phyloP scores from a whole-genome alignment of 2,888 invertebrate genomes.

The Lagria hirta region DNA sequence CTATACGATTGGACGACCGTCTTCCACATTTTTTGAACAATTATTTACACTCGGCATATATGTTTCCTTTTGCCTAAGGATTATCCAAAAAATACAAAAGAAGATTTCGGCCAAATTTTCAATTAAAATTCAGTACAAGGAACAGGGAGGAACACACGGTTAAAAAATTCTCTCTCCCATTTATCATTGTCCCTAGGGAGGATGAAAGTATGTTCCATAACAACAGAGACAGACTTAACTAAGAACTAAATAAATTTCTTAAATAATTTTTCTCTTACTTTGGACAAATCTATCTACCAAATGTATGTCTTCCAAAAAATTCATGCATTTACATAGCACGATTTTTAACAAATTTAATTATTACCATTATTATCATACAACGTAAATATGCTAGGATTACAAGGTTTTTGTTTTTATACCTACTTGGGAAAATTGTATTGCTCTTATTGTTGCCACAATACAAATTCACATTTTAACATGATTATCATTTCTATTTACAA shows the following conservation, averaged over 20 bases:
- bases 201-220: constrained; percentile 36
- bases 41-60: too few species aligned
- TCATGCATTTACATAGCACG: constrained; percentile 55
- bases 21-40: too few species aligned
- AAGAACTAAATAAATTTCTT: constrained; percentile 41
- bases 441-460: constrained; percentile 49
- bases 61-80: too few species aligned
- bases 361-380: constrained; percentile 38
- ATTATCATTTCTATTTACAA: constrained; percentile 52
- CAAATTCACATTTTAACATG: constrained; percentile 48
- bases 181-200: constrained; percentile 24
- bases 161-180: constrained; percentile 22
- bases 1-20: constrained; percentile 35
- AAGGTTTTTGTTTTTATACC: constrained; percentile 40
- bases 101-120: constrained; percentile 27
- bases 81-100: constrained; percentile 3
- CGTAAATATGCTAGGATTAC: constrained; percentile 45
- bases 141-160: constrained; percentile 34
- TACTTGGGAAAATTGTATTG: constrained; percentile 49
- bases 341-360: constrained; percentile 46
- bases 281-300: constrained; percentile 53
- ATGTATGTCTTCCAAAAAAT: constrained; percentile 44
- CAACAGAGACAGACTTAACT: constrained; percentile 47
- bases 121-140: constrained; percentile 34
- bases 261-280: constrained; percentile 42